phyloP scores from a whole-genome alignment of 2,113 vertebrate species.

The Strix aluco region DNA sequence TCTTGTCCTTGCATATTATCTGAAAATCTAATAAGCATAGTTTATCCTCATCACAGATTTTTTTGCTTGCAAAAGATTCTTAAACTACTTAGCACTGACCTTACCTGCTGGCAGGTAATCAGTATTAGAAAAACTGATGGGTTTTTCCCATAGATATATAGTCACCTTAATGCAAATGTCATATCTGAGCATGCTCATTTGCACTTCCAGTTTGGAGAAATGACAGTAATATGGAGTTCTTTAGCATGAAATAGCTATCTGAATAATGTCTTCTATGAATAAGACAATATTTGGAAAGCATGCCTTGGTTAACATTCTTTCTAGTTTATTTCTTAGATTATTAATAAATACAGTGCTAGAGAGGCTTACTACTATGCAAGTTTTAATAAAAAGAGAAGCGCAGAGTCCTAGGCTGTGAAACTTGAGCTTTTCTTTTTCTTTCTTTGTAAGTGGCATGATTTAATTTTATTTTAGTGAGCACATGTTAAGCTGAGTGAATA shows the following conservation, averaged over 20 bases:
- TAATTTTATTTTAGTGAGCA: background rate
- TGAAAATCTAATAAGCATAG: background rate
- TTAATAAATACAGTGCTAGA: background rate
- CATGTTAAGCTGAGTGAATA: background rate
- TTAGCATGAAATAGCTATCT: background rate
- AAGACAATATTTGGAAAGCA: background rate
- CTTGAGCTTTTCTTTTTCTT: background rate
- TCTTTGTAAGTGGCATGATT: background rate
- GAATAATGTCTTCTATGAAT: background rate
- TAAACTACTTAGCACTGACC: background rate
- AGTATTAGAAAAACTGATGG: background rate
- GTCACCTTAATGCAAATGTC: background rate
- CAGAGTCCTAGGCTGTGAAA: background rate
- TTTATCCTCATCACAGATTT: background rate
- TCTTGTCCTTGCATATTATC: background rate
- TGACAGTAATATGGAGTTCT: background rate
- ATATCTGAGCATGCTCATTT: background rate
- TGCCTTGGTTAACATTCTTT: background rate
- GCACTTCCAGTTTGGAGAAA: background rate
- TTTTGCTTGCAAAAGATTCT: background rate
- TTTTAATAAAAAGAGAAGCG: background rate
- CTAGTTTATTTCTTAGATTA: background rate
- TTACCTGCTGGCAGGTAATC: background rate
- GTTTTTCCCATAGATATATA: background rate
- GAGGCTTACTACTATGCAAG: background rate